Conservation (phyloP, 2,888 invertebrate species). For the Acanthosepion lycidas region DNA sequence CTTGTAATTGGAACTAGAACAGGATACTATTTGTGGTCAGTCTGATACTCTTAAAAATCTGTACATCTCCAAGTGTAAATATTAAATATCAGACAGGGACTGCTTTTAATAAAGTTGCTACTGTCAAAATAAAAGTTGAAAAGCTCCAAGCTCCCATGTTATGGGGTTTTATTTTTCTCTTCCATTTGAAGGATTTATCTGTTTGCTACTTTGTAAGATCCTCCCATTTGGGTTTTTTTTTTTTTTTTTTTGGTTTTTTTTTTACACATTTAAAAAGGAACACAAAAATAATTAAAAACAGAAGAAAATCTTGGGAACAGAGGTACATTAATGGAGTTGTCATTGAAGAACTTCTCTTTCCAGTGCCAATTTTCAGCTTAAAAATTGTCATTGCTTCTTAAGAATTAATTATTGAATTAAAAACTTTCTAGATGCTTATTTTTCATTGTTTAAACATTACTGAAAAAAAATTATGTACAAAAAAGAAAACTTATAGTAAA, state of each 20-base stretch:
- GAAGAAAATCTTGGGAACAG: not conserved
- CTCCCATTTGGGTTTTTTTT: no score
- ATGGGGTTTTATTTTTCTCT: not conserved
- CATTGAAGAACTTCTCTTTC: not conserved
- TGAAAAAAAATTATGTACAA: not conserved
- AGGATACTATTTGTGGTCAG: not conserved
- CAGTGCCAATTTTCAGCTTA: not conserved
- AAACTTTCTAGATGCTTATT: not conserved
- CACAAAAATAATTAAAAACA: no score
- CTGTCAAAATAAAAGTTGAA: not conserved
- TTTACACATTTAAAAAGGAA: no score
- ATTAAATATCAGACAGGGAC: not conserved
- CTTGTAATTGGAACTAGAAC: not conserved
- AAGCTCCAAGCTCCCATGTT: not conserved
- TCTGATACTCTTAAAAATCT: not conserved
- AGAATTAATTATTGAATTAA: slow-evolving; percentile 20
- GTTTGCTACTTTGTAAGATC: not conserved
- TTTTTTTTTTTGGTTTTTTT: no score
- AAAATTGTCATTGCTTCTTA: not conserved
- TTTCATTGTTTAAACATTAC: not conserved
- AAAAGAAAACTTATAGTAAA: not conserved
- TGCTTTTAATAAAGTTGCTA: not conserved
- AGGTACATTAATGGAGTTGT: not conserved
- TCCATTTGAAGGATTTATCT: not conserved
- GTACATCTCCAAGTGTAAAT: not conserved